phyloP scores from a whole-genome alignment of 2,888 invertebrate genomes.

The Fragum sueziense region DNA sequence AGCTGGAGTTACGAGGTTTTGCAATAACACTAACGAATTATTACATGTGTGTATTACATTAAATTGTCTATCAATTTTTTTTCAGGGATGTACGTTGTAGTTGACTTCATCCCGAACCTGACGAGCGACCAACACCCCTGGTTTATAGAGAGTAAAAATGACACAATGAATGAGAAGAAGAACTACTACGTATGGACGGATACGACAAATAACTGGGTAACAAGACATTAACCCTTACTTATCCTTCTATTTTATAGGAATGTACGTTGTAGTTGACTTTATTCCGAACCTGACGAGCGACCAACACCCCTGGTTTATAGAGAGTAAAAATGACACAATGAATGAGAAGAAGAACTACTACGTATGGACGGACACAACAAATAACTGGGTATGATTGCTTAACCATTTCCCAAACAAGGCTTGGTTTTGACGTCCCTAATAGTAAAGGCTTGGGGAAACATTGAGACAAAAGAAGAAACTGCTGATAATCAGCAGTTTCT shows the following conservation, averaged over 20 bases:
- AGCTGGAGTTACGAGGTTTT: no score
- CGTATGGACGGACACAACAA: constrained; percentile 86
- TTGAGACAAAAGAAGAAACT: no score
- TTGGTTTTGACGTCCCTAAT: no score
- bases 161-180: constrained; percentile 85
- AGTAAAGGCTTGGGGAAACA: no score
- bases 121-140: constrained; percentile 86
- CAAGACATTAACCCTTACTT: no score
- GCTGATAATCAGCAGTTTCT: no score
- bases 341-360: constrained; percentile 89
- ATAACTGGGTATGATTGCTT: constrained; percentile 79
- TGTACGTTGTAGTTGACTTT: constrained; percentile 90
- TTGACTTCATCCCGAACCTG: constrained; percentile 88
- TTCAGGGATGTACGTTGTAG: constrained; percentile 89
- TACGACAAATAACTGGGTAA: constrained; percentile 79
- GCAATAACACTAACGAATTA: no score
- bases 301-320: constrained; percentile 89
- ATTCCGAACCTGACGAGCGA: constrained; percentile 86
- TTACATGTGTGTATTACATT: no score
- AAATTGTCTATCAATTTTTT: no score
- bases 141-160: constrained; percentile 86
- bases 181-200: constrained; percentile 91
- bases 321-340: constrained; percentile 84
- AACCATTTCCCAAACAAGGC: no score
- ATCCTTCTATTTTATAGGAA: constrained; percentile 83